Evolutionary conservation across 1,140 invertebrate species (phyloP), one percentile per base, ranked within the genome.

Genomic region (Zophobas morio): DNA sequence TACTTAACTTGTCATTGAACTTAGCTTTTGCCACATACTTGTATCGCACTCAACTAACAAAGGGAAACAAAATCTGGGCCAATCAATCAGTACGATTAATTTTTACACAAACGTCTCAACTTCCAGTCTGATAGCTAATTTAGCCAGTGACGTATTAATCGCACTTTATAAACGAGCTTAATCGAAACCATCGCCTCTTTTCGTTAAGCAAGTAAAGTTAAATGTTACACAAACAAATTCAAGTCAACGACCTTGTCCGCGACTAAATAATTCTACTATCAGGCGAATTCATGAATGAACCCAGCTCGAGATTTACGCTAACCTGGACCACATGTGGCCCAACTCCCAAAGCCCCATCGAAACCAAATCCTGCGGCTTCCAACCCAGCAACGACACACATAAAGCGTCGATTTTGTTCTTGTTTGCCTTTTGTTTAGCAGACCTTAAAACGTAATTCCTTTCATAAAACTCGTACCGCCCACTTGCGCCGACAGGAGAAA

Each of bases 401-500:
- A 3, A 46, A 3, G 35, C 56, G 3, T 36, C 8, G 56, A 3
- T 36, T 39, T 60, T 8, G 39, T 46, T 46, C 39, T 66, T 42
- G 39, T 66, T 66, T 66, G 37, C 20, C n/a, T 42, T 66, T 66
- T 66, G 39, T 66, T 66, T 66, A 66, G 60, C 39, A 47, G 60
- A 66, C 39, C 60, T 66, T 66, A 66, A 66, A 66, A 42, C 42
- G 60, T 66, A 66, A 66, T 66, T 66, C 60, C 60, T 66, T 66
- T 66, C 37, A 42, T 66, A 66, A 66, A 66, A 66, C 60, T 66
- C 39, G 60, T 66, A 40, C 8, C 60, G 60, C 60, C 60, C 60
- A 66, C 60, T 42, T 66, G 60, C 20, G 39, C 37, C 37, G 60
- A 32, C 60, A 2, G 60, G 60, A 66, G 60, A 66, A 66, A 66